A percentile compares a stretch with the other conserved stretches of the same genome.
Evolutionary conservation across 1,140 invertebrate species (phyloP).

Genomic region (Drosophila miranda): DNA sequence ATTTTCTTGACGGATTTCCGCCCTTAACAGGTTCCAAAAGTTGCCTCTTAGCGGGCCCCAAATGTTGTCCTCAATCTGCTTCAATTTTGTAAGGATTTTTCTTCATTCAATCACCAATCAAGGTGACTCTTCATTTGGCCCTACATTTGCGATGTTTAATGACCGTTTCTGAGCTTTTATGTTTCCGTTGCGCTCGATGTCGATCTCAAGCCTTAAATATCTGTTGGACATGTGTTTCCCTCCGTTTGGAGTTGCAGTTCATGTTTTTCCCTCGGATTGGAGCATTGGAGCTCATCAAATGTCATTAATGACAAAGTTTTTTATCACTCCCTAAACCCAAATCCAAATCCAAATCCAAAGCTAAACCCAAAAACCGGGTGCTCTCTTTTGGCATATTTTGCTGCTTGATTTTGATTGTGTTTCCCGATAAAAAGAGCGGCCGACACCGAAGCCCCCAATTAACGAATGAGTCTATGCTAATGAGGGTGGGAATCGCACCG

Average conservation of each 20-base stretch:
- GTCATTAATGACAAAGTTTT: conserved; percentile 60
- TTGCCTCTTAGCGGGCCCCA: too few species aligned
- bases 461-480: conserved; percentile 78
- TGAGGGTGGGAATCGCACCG: conserved; percentile 30
- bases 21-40: too few species aligned
- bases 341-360: too few species aligned
- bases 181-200: conserved; percentile 62
- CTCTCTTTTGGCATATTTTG: conserved; percentile 59
- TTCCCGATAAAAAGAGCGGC: conserved; percentile 39
- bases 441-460: conserved; percentile 48
- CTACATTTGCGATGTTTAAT: conserved; percentile 66
- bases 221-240: conserved; percentile 31
- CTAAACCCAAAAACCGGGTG: conserved; percentile 3
- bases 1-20: too few species aligned
- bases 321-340: conserved; percentile 47
- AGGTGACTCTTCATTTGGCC: conserved; percentile 13
- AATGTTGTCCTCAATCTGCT: too few species aligned
- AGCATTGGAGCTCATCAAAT: conserved; percentile 50
- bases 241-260: too few species aligned
- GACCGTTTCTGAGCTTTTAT: conserved; percentile 63
- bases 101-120: background rate
- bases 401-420: conserved; percentile 58
- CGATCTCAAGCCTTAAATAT: conserved; percentile 17
- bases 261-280: too few species aligned
- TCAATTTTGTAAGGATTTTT: too few species aligned